These are phyloP conservation scores for Takifugu flavidus DNA, from an alignment of 2,113 vertebrate species.

Conservation along the genomic window DNA sequence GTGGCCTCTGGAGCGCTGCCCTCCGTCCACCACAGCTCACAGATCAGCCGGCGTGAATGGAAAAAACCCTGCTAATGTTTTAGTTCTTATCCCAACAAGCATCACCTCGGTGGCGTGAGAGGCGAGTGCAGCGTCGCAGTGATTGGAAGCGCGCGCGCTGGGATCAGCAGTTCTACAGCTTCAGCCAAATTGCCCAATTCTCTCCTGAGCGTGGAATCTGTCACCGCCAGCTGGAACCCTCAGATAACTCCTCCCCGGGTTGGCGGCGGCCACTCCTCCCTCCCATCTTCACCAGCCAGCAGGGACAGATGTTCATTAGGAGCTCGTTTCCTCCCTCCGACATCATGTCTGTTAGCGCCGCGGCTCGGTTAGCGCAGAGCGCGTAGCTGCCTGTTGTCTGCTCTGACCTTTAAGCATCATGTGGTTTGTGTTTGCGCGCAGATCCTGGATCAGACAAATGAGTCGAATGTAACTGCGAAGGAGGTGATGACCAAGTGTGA, in stretches of 20 bases:
- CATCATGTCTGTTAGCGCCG: slow-evolving; percentile 48
- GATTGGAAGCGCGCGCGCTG: too few species aligned
- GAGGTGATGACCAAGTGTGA: slow-evolving; percentile 32
- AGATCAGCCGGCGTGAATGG: too few species aligned
- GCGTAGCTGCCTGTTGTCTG: slow-evolving; percentile 38
- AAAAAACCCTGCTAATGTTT: too few species aligned
- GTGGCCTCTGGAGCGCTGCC: slow-evolving; percentile 12
- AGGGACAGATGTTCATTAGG: slow-evolving; percentile 68
- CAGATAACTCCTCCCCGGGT: slow-evolving; percentile 52
- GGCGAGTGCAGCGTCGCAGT: neutral
- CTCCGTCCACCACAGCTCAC: neutral
- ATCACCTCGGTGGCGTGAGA: neutral
- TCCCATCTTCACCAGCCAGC: slow-evolving; percentile 44
- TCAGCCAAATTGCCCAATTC: slow-evolving; percentile 29
- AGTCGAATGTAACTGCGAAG: slow-evolving; percentile 25
- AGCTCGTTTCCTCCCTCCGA: slow-evolving; percentile 60
- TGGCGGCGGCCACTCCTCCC: slow-evolving; percentile 43
- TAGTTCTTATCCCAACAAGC: too few species aligned
- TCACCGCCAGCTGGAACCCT: slow-evolving; percentile 66
- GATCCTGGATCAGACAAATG: slow-evolving; percentile 31
- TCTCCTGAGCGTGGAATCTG: slow-evolving; percentile 53
- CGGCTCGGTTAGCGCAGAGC: slow-evolving; percentile 14
- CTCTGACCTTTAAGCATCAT: slow-evolving; percentile 28
- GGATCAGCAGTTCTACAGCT: neutral
- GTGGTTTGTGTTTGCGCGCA: slow-evolving; percentile 24